Base-by-base conservation (phyloP, 2,113 vertebrate genomes). In the Hyperopisus bebe region DNA sequence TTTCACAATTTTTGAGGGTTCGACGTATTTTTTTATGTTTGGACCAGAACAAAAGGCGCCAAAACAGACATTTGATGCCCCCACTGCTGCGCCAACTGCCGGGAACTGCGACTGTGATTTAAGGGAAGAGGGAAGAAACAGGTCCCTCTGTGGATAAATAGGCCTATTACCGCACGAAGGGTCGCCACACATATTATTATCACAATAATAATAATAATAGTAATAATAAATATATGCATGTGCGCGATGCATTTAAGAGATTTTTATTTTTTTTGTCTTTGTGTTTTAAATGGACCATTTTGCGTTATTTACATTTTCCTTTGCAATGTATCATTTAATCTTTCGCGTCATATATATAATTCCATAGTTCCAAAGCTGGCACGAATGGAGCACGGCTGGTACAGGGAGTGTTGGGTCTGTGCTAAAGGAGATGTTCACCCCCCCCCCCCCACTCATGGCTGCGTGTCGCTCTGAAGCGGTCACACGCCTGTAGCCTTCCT, bases 21-120 rank as follows among this genome's bases (percentile, higher is more conserved):
- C 74, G 74, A 80, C 35, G 51, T 87, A 35, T 87, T n/a, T 55
- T 87, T 87, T 87, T 55, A 53, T 55, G 50, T 35, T 86, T 39
- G 19, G 35, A 24, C 47, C 47, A 53, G 48, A 86, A 86, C 24
- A 53, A 86, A 80, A 80, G 74, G 74, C 74, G 74, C 74, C 74
- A 80, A 80, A 80, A 80, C 74, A 42, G 74, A 80, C 74, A 80
- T 80, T 13, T 39, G 74, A 80, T 80, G 74, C 74, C 74, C 74
- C 74, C 74, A 19, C 35, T 13, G 74, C 74, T 80, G 74, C 13
- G 74, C 74, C 74, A 42, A 42, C 74, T 80, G 74, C 74, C 74
- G 74, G 74, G 74, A 80, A 80, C 74, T 80, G 74, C 74, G 13
- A 80, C 74, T 80, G 74, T 39, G 74, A 80, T 42, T 80, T 80